These are phyloP conservation scores for Pelecanoides urinatrix DNA, from an alignment of 2,113 vertebrate species.

Conservation along the genomic window DNA sequence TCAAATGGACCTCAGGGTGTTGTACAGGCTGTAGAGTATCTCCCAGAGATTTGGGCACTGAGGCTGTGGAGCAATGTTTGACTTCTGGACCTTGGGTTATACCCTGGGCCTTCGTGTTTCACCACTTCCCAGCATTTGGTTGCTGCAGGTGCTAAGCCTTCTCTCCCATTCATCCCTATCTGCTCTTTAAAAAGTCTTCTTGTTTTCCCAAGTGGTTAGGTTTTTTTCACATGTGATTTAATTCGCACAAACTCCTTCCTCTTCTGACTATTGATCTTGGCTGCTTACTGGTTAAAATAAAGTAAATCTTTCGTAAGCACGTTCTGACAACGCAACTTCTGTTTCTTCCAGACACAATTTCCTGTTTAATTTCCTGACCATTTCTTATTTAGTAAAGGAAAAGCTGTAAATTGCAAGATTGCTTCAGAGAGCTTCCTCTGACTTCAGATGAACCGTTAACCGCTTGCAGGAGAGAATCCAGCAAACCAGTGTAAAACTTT, in stretches of 20 bases:
- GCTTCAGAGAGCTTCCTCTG: constrained; percentile 22
- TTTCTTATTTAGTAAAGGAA: constrained; percentile 37
- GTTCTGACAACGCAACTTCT: constrained; percentile 40
- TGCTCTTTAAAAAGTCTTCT: constrained; percentile 12
- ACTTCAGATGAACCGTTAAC: background rate
- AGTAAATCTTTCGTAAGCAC: constrained; percentile 30
- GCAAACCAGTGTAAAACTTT: background rate
- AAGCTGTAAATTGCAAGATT: constrained; percentile 53
- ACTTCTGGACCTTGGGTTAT: background rate
- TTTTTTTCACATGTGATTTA: background rate
- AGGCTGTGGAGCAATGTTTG: background rate
- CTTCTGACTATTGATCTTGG: constrained; percentile 38
- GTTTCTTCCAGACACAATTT: constrained; percentile 62
- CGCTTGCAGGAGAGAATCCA: background rate
- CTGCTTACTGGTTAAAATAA: constrained; percentile 40
- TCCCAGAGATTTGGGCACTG: background rate
- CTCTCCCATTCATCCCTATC: background rate
- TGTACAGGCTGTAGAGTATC: background rate
- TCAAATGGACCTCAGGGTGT: background rate
- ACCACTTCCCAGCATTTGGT: background rate
- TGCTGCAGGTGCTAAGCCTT: background rate
- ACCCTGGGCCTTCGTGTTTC: background rate
- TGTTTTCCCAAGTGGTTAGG: background rate
- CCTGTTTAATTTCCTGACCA: constrained; percentile 58
- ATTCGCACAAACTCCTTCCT: constrained; percentile 17